A percentile compares a stretch with the other conserved stretches of the same genome.
Evolutionary conservation across 1,140 invertebrate species (phyloP).

Genomic region (Saxidomus purpurata): DNA sequence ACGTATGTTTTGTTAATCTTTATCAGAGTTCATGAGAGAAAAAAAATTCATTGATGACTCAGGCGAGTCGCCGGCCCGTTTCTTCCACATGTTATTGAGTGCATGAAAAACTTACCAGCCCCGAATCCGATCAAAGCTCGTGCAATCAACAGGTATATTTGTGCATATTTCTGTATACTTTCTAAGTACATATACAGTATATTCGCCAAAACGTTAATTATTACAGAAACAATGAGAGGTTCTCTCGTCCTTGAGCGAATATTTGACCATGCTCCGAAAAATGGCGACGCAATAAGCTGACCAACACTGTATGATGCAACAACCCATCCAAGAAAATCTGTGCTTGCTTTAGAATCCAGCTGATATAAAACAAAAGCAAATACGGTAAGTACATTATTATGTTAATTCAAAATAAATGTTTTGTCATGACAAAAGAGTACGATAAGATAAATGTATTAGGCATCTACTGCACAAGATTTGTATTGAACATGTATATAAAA

Average conservation of each 20-base stretch:
- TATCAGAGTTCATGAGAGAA: too few species aligned
- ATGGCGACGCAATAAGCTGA: slow-evolving; percentile 95
- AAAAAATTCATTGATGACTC: too few species aligned
- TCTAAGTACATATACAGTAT: slow-evolving; percentile 93
- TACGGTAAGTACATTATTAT: too few species aligned
- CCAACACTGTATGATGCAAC: slow-evolving; percentile 95
- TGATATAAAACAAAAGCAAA: too few species aligned
- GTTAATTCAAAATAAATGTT: too few species aligned
- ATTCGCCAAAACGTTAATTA: slow-evolving; percentile 92
- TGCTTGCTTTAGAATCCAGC: slow-evolving; percentile 92
- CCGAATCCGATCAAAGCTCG: slow-evolving; percentile 95
- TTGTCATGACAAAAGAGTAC: too few species aligned
- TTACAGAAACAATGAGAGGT: slow-evolving; percentile 91
- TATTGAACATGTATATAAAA: too few species aligned
- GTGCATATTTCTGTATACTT: slow-evolving; percentile 88
- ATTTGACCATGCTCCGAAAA: slow-evolving; percentile 95
- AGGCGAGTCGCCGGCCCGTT: too few species aligned
- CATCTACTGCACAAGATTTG: too few species aligned
- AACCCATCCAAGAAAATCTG: slow-evolving; percentile 94
- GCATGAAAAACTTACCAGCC: slow-evolving; percentile 89
- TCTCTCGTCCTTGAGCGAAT: slow-evolving; percentile 90
- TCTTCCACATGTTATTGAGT: too few species aligned
- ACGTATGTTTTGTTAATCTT: too few species aligned
- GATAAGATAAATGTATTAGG: too few species aligned
- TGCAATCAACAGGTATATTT: slow-evolving; percentile 92